These are phyloP conservation scores for Acanthopleura granulata DNA, from an alignment of 2,888 invertebrate genomes.

Conservation along the genomic window DNA sequence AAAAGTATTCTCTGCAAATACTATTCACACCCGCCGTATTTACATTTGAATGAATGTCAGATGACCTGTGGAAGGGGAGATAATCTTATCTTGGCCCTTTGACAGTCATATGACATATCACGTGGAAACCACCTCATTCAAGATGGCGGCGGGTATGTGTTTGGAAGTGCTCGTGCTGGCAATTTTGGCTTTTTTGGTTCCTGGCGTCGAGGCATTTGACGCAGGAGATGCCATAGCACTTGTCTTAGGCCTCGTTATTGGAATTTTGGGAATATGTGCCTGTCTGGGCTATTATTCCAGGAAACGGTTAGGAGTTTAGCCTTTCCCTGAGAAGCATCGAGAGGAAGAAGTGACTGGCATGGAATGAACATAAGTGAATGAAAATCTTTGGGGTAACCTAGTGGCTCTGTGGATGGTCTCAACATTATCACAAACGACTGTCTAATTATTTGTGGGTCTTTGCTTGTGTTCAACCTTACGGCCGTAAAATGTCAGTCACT, in stretches of 20 bases:
- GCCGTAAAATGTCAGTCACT: too few species aligned
- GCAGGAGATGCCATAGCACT: slow-evolving; percentile 69
- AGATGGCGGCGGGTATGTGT: slow-evolving; percentile 47
- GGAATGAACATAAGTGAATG: too few species aligned
- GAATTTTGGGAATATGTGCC: slow-evolving; percentile 68
- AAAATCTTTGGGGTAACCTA: too few species aligned
- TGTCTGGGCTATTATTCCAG: slow-evolving; percentile 70
- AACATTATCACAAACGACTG: too few species aligned
- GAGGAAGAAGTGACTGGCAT: too few species aligned
- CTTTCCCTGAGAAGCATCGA: too few species aligned
- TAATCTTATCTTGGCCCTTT: background rate
- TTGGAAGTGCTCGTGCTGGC: slow-evolving; percentile 35
- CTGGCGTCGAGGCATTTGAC: slow-evolving; percentile 67
- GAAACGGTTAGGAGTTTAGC: slow-evolving; percentile 38
- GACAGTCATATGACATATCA: slow-evolving; percentile 42
- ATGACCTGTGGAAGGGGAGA: background rate
- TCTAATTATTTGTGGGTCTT: too few species aligned
- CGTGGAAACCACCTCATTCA: slow-evolving; percentile 38
- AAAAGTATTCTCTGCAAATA: too few species aligned
- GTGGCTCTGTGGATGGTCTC: too few species aligned
- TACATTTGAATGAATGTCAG: too few species aligned
- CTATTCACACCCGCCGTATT: too few species aligned
- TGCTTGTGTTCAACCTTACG: too few species aligned
- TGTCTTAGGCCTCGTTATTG: slow-evolving; percentile 67
- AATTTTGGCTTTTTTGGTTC: slow-evolving; percentile 49